These are phyloP conservation scores for Hirudinaria manillensis DNA, from an alignment of 2,888 invertebrate genomes.

Conservation along the genomic window DNA sequence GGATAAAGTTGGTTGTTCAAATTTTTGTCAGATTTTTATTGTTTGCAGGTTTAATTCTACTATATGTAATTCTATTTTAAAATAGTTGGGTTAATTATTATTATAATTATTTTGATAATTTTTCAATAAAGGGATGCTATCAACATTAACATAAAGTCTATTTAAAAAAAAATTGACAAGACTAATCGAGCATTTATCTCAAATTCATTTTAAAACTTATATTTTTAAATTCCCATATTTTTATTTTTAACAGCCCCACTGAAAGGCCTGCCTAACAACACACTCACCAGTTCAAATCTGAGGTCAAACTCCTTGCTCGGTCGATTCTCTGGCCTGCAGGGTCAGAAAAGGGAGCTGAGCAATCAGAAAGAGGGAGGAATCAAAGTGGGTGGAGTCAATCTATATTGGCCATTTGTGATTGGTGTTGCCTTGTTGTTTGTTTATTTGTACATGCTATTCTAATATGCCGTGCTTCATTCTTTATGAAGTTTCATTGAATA, in stretches of 20 bases:
- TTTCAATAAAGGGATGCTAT: too few species aligned
- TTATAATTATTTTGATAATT: too few species aligned
- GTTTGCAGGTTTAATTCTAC: too few species aligned
- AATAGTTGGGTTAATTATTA: too few species aligned
- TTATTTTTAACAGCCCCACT: conserved; percentile 69
- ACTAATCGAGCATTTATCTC: too few species aligned
- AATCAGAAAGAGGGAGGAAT: conserved; percentile 79
- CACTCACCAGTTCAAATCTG: conserved; percentile 48
- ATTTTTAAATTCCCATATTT: too few species aligned
- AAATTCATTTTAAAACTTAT: too few species aligned
- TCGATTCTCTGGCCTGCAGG: conserved; percentile 51
- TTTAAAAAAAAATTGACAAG: too few species aligned
- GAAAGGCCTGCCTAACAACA: conserved; percentile 81
- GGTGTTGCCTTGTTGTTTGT: background rate
- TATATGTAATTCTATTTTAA: too few species aligned
- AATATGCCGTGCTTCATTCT: background rate
- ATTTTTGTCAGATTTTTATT: too few species aligned
- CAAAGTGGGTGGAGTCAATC: conserved; percentile 59
- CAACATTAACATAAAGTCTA: too few species aligned
- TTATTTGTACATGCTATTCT: background rate
- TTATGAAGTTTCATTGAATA: background rate
- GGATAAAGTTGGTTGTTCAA: too few species aligned
- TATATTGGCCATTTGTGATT: background rate
- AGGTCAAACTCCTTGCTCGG: conserved; percentile 40
- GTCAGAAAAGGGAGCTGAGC: conserved; percentile 59